A percentile compares a stretch with the other conserved stretches of the same genome.
Evolutionary conservation across 1,140 invertebrate species (phyloP).

Genomic region (Drosophila pruinosa): DNA sequence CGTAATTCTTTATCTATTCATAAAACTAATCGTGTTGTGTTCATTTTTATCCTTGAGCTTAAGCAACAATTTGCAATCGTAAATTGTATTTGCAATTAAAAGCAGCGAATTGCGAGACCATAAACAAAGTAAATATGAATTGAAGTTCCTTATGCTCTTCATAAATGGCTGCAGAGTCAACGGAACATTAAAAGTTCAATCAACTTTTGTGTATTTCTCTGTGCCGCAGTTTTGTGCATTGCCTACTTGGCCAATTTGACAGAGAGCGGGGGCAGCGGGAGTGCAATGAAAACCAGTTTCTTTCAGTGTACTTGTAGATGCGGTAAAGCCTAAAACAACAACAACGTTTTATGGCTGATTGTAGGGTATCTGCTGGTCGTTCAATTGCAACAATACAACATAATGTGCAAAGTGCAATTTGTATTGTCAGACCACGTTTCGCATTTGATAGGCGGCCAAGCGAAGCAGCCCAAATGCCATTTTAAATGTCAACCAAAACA

Average conservation of each 20-base stretch:
- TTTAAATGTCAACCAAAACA: not conserved
- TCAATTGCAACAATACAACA: not conserved
- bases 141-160: not conserved
- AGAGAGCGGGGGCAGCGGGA: not conserved
- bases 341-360: no score
- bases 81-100: not conserved
- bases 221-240: not conserved
- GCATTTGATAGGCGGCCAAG: constrained; percentile 14
- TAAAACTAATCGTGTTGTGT: not conserved
- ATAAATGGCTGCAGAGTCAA: not conserved
- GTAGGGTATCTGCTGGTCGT: not conserved
- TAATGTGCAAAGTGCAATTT: constrained; percentile 3
- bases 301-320: not conserved
- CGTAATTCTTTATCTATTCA: no score
- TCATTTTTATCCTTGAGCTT: not conserved
- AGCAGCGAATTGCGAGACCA: not conserved
- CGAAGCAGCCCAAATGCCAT: constrained; percentile 1
- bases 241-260: not conserved
- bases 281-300: constrained; percentile 1
- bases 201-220: not conserved
- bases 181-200: not conserved
- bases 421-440: not conserved
- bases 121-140: not conserved
- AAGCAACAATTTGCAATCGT: not conserved
- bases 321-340: no score